Base-by-base conservation (phyloP, 2,113 vertebrate genomes). In the Cygnus atratus region DNA sequence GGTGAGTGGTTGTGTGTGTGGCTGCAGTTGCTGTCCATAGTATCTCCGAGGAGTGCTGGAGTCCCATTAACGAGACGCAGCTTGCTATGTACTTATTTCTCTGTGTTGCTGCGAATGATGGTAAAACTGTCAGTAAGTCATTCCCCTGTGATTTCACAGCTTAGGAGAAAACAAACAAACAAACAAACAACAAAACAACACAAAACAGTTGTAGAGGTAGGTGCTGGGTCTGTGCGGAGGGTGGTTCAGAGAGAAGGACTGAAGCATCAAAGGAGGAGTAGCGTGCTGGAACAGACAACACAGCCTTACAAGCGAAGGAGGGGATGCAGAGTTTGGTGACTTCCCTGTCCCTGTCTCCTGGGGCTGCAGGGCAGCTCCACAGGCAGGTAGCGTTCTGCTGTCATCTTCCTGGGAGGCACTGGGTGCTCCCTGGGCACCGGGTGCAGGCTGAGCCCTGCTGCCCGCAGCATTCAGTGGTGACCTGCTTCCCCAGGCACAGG, bases 41-140 rank as follows among this genome's bases (percentile, higher is more conserved):
- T 37, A 18, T 63, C 2, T 79, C 4, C 2, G 16, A 29, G 72
- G 46, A 63, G 54, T 1, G 1, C 2, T 1, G 0, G 24, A 33
- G 19, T 59, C 37, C 37, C 17, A 24, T 63, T 63, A 59, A 26
- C 9, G 44, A 19, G 33, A 25, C 0, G 1, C 28, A 8, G 4
- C n/a, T 76, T 72, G 35, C 57, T 87, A 55, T 63, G 16, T 26
- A 39, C 48, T 46, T 59, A 19, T 4, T 19, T 31, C 37, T 75
- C 39, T 13, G 44, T 33, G 41, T 14, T 62, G 5, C 37, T 76
- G 17, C n/a, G 20, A 4, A 33, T 11, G 12, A 20, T n/a, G 21
- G 25, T 59, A 12, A 18, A 59, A 33, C 44, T 48, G 31, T 18
- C 63, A 41, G 12, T 57, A 16, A 17, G 28, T 52, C n/a, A 17